Percentiles rank a stretch among this genome's conserved stretches.
These are phyloP conservation scores for Rhopalosiphum nymphaeae DNA, from an alignment of 2,888 invertebrate species.

Conservation along the genomic window DNA sequence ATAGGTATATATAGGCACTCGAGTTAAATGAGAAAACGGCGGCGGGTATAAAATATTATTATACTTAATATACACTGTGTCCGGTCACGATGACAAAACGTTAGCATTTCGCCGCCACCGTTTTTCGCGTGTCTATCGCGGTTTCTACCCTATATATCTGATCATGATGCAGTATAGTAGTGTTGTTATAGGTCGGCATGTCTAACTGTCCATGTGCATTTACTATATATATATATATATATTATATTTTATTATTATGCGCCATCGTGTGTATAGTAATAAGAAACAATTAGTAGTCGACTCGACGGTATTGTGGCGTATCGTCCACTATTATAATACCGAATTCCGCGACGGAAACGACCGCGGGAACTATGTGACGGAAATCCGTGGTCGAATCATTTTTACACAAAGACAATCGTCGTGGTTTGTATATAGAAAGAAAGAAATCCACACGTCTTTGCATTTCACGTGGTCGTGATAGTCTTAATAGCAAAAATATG, in stretches of 20 bases:
- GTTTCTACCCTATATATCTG: constrained; percentile 30
- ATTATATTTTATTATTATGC: background rate
- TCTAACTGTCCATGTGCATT: background rate
- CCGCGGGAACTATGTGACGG: background rate
- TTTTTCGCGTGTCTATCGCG: constrained; percentile 19
- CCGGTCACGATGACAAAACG: constrained; percentile 59
- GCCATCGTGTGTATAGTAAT: background rate
- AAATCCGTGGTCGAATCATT: background rate
- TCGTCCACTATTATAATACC: background rate
- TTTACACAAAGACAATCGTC: background rate
- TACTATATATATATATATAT: background rate
- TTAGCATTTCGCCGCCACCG: constrained; percentile 34
- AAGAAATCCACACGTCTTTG: background rate
- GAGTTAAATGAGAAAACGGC: constrained; percentile 41
- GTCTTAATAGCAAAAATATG: background rate
- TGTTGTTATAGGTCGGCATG: background rate
- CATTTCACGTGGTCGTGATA: background rate
- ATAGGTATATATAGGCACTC: background rate
- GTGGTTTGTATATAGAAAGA: background rate
- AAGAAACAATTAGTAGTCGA: constrained; percentile 18
- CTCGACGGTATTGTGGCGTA: background rate
- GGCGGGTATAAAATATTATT: background rate
- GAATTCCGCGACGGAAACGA: background rate
- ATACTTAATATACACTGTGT: background rate
- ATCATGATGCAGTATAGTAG: background rate